Evolutionary conservation across 2,797 vertebrate species (phyloP), one percentile per base, ranked within the genome.

Genomic region (Notolabrus celidotus): DNA sequence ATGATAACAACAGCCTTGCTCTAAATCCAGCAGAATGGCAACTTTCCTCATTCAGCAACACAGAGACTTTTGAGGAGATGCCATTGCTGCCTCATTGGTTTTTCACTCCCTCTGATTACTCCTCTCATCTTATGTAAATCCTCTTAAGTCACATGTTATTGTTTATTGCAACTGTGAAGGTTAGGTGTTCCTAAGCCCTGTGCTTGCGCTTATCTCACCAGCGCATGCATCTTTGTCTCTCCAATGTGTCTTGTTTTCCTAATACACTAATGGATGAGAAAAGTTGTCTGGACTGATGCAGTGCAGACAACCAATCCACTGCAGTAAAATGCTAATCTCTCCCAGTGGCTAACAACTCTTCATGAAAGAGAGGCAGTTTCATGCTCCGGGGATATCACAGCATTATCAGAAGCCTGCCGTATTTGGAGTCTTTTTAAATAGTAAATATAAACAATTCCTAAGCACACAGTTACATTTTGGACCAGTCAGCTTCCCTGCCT

Each of bases 71-170:
- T 88, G 89, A 91, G 86, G 86, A 93, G 92, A 93, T 94, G 91
- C 90, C 90, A 90, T 87, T 92, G 92, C 93, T 92, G 91, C 91
- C 89, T 94, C 91, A 90, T 91, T 94, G 93, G 79, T 92, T 92
- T 91, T 92, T 88, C 80, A 72, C 86, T 91, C 82, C 74, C 88
- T 93, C 93, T 94, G 94, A 95, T 94, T 94, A 93, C 93, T 92
- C 91, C 90, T 92, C 92, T 93, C 93, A 95, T 94, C 93, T 93
- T 93, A 93, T 93, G 93, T 93, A 95, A 95, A 95, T 95, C 94
- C 94, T 95, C 94, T 95, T 95, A 95, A 94, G 93, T 93, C 93
- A 95, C 92, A 93, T 93, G 92, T 93, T 94, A 94, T 94, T 94
- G 92, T 94, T 94, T 94, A 92, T 92, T 93, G 90, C 92, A 90